Base-by-base conservation (phyloP, 2,888 invertebrate genomes). In the Pheosia tremula region DNA sequence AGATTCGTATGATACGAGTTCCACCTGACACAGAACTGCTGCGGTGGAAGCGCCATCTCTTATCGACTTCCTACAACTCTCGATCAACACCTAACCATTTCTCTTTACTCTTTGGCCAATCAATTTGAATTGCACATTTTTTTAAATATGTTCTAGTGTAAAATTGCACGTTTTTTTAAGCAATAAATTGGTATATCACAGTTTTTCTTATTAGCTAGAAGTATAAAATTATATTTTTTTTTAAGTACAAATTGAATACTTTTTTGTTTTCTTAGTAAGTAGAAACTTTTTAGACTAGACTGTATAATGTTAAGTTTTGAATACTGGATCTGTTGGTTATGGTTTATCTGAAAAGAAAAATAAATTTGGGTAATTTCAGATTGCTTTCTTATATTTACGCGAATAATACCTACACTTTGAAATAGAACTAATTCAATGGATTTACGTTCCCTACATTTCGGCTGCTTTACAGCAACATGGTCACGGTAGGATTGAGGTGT, bases 1-100 rank as follows among this genome's bases (percentile, higher is more conserved):
- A 97, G 94, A 83, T 97, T 97, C 52, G 96, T 95, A 81, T 97
- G 97, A 86, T 97, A 97, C 75, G 96, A 97, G 86, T 97, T 97
- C 97, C 97, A 97, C 80, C 97, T 94, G 57, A 97, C 95, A 82
- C 96, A 96, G 74, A 96, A 96, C 92, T 96, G 95, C 81, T 95
- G 95, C 64, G 95, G 95, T 3, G 94, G 90, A 45, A 90, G 61
- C 83, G 94, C 91, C 94, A 94, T 94, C 81, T 90, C 86, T 67
- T 67, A 43, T 62, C 49, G 59, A 13, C 67, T 63, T 69, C 63
- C 57, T 60, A 64, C 62, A 68, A 68, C 59, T 60, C 52, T 57
- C 65, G 52, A 36, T 56, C 49, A 55, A 66, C 65, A 62, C 60
- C 62, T 64, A 68, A 68, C 68, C 74, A 77, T 60, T 64, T 73